Base-by-base conservation (phyloP, 2,888 invertebrate species). In the Cosmia pyralina region DNA sequence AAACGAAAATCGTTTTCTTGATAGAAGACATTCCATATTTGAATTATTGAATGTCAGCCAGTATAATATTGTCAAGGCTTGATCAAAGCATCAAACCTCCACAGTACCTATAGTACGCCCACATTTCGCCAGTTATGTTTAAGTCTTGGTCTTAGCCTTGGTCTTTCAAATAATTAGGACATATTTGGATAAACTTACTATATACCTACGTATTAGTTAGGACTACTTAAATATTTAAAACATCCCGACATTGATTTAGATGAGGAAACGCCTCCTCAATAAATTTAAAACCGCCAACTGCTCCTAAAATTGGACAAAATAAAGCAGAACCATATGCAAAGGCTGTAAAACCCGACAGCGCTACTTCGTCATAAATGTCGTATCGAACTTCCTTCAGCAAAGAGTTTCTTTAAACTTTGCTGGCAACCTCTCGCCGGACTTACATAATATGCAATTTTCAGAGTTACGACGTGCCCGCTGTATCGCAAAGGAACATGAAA, bases 381-480 rank as follows among this genome's bases (percentile, higher is more conserved):
- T 75, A 76, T 69, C 72, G 57, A 78, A 69, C 69, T 85, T 85
- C 70, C 70, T 71, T 53, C 34, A 19, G 55, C 28, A 8, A 38
- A 74, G 66, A 72, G 64, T 79, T 84, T 77, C 69, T 77, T 73
- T 78, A 82, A 83, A 87, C 64, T 85, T 85, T 76, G 59, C 71
- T 82, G 85, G 83, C 77, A 80, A 52, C 57, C 72, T 71, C 70
- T 63, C 70, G 10, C 15, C n/a, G 28, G 73, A 73, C 59, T 79
- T 79, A 80, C 70, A 53, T 79, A 72, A 75, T 48, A 79, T 63
- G 44, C 70, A 63, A 75, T 72, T 53, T 79, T 66, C 59, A 70
- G 59, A 62, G 46, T 69, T 58, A 64, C 57, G 41, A 53, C 63
- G 57, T 58, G 50, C 38, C 19, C 19, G 48, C 60, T 58, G 64